Evolutionary conservation across 2,888 invertebrate genomes (phyloP), one percentile per base, ranked within the genome.

Genomic region (Drosophila setosimentum): DNA sequence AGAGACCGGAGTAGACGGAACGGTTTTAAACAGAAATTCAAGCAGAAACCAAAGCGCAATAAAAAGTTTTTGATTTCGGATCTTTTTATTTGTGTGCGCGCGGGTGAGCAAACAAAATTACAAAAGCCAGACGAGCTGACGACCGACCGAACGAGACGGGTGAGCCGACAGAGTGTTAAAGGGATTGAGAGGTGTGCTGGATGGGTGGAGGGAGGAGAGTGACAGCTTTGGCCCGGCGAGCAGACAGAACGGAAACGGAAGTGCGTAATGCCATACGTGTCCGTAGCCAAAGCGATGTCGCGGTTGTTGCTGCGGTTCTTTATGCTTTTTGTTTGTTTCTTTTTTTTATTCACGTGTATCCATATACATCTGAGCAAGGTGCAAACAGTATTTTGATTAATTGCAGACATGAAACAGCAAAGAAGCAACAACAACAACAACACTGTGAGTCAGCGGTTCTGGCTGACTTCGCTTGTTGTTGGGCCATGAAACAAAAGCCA

Each of bases 211-310:
- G 13, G n/a, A 18, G 49, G 16, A 6, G 13, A 27, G 61, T 51
- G 63, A 42, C 35, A 58, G 73, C 54, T 51, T 49, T 49, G 50
- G 57, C 6, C 27, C 18, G 50, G 49, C 18, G 16, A 21, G 21
- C 50, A 50, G 72, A 65, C 64, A 59, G 73, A 74, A 37, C 85
- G 85, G 85, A 85, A 85, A 78, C 85, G 85, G 85, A 85, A 82
- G 83, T 81, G 80, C 83, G 85, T 85, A 87, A 80, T 80, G 67
- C 85, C 85, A 87, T 82, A 84, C 76, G 84, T 82, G 85, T 68
- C 74, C 65, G 48, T 51, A 33, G 59, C n/a, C 18, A 27, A 42
- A 42, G 69, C 49, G 21, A 33, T 51, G 65, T 59, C 37, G 65
- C 49, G 50, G 32, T 33, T 48, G 48, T 13, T 48, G 54, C 16